Base-by-base conservation (phyloP, 2,797 vertebrate genomes). In the Vultur gryphus region DNA sequence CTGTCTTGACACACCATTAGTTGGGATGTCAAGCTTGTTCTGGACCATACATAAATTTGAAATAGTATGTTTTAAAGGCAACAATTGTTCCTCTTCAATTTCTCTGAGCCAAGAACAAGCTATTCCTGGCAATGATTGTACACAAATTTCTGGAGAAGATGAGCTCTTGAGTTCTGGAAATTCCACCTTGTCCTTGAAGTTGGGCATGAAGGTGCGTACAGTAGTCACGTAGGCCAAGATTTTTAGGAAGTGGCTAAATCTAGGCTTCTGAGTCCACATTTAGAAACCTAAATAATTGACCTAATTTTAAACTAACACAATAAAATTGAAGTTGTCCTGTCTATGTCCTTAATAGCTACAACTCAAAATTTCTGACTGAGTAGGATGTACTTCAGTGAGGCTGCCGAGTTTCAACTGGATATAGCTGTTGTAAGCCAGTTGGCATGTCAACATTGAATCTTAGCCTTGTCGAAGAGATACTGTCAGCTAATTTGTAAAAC, bases 201-300 rank as follows among this genome's bases (percentile, higher is more conserved):
- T 81, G 66, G 51, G 7, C 35, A 10, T 21, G 39, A 35, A 59
- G 46, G 11, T 87, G 37, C 15, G 25, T 41, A 11, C 31, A 69
- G 13, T 16, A 69, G 54, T 62, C 48, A 84, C 16, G 4, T 41
- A 79, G 35, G 54, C 58, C 58, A 70, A 20, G 70, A 64, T 62
- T 93, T 87, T 90, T 82, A 59, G 67, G 70, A 93, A 88, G 59
- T 28, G 37, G 28, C 48, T 95, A 77, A 93, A 90, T 92, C 87
- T 94, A 92, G 66, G 3, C 35, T 73, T 88, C 41, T 31, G 64
- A 89, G 28, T 72, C 64, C 44, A 49, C 15, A 2, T 66, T 87
- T 87, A 72, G 91, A 87, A 91, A 70, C 61, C 70, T 55, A 75
- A 95, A 49, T 89, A 87, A 80, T 21, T 93, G 93, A 71, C 93